Evolutionary conservation across 2,888 invertebrate genomes (phyloP), one percentile per base, ranked within the genome.

Genomic region (Lysandra coridon): DNA sequence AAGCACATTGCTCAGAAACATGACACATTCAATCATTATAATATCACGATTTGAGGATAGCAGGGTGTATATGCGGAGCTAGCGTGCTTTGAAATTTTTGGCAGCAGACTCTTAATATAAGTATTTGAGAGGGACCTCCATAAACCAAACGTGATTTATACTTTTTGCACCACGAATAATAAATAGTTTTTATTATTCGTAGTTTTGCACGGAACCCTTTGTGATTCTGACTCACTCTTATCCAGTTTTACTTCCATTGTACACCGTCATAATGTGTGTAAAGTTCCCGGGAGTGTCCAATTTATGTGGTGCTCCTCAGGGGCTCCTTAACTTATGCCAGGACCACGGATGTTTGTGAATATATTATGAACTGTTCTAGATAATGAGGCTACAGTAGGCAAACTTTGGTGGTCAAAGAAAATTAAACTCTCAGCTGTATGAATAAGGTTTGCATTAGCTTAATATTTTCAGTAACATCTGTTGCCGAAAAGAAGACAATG

Each of bases 251-350:
- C 10, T 49, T 57, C 30, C 3, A 30, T 64, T 30, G 64, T 64
- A 64, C 12, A 62, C 7, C 23, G 14, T 33, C 17, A 69, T 69
- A 69, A 33, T 37, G 33, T 69, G 69, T 75, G 49, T 17, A 30
- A 75, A 75, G 23, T 75, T 75, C 49, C 75, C 14, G 14, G 53
- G 53, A 30, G 23, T 14, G 53, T 69, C 69, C 75, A 49, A 75
- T 44, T 75, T 75, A 49, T 30, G 44, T 49, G 75, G 33, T 12
- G 74, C 12, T 49, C 75, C 75, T 49, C 49, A 75, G 75, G 75
- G 75, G 49, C 49, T 30, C 53, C 12, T 75, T 75, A 75, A 75
- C 75, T 75, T 75, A 75, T 75, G 75, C 44, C 73, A 30, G 53
- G 75, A 75, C 30, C 53, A 23, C 49, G 33, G 75, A 75, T 44